Conservation (phyloP, 2,888 invertebrate genomes). For the Yponomeuta plumbellus region DNA sequence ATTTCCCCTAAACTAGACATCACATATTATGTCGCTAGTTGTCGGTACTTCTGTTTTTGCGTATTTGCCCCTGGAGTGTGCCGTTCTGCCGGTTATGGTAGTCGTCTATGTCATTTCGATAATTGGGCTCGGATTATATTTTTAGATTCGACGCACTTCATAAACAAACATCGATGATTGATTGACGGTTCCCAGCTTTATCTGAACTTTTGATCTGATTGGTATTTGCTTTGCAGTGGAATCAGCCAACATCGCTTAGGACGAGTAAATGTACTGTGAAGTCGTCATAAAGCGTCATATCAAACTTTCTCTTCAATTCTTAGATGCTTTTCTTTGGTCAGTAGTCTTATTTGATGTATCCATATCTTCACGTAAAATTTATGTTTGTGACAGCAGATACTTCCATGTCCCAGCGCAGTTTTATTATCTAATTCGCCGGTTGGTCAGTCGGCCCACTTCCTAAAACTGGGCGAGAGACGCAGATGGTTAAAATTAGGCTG, state of each 20-base stretch:
- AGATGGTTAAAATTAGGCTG: slow-evolving; percentile 71
- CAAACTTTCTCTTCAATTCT: neutral
- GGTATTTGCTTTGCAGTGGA: neutral
- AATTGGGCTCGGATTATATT: slow-evolving; percentile 55
- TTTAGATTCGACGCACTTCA: slow-evolving; percentile 51
- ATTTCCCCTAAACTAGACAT: neutral
- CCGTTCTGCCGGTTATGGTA: slow-evolving; percentile 49
- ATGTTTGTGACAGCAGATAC: neutral
- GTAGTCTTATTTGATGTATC: too few species aligned
- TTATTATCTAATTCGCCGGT: slow-evolving; percentile 44
- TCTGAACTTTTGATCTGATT: neutral
- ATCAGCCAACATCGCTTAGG: neutral
- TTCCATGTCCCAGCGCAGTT: neutral
- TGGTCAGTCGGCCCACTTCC: slow-evolving; percentile 65
- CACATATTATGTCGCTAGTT: neutral
- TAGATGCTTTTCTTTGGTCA: too few species aligned
- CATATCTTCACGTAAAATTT: neutral
- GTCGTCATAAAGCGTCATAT: neutral
- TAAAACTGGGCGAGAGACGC: slow-evolving; percentile 70
- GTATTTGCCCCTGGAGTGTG: slow-evolving; percentile 40
- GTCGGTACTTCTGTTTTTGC: neutral
- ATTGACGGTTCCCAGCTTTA: slow-evolving; percentile 55
- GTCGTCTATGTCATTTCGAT: slow-evolving; percentile 69
- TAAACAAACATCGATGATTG: slow-evolving; percentile 62
- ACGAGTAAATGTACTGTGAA: neutral